Percentiles rank a stretch among this genome's conserved stretches.
Conservation (phyloP, 2,113 vertebrate genomes). For the Egretta garzetta region DNA sequence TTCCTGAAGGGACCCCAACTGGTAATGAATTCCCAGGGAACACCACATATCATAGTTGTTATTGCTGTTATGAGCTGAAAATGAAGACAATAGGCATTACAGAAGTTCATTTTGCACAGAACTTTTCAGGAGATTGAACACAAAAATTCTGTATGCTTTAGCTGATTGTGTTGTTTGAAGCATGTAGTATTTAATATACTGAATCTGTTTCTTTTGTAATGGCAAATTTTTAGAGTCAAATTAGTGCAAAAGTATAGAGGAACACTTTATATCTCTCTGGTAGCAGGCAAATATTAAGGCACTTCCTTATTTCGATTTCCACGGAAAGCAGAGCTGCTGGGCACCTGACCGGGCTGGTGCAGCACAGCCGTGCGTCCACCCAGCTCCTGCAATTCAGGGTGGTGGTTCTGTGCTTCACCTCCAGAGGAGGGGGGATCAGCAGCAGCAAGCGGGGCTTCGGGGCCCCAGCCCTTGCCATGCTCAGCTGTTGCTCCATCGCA, state of each 20-base stretch:
- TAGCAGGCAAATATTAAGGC: background rate
- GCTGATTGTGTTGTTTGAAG: background rate
- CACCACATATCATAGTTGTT: background rate
- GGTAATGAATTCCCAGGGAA: background rate
- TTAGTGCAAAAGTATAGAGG: background rate
- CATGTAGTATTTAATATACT: accelerated
- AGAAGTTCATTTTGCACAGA: background rate
- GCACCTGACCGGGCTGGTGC: background rate
- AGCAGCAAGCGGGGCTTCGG: accelerated
- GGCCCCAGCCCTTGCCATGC: background rate
- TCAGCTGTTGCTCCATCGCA: background rate
- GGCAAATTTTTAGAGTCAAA: background rate
- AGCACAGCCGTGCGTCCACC: background rate
- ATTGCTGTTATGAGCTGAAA: background rate
- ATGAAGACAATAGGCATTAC: background rate
- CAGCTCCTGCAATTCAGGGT: accelerated
- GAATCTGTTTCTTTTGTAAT: background rate
- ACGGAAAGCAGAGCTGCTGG: background rate
- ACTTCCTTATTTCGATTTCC: background rate
- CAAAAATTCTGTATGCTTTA: background rate
- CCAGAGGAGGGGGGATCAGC: background rate
- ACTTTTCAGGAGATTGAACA: background rate
- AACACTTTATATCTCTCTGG: background rate
- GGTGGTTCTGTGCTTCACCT: background rate
- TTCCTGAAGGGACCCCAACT: background rate